phyloP scores from a whole-genome alignment of 2,888 invertebrate genomes.

The Xestia xanthographa region DNA sequence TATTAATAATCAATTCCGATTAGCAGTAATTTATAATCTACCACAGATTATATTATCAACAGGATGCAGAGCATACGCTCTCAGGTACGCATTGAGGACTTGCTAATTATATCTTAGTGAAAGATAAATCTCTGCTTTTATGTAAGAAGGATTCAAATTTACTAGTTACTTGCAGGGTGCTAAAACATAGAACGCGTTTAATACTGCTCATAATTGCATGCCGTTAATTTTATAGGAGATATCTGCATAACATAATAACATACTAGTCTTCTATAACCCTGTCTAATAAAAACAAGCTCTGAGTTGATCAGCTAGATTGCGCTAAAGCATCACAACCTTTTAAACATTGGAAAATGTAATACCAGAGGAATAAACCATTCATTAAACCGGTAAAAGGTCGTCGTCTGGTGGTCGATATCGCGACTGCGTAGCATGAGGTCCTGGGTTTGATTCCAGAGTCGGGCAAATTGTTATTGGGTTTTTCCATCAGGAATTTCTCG shows the following conservation, averaged over 20 bases:
- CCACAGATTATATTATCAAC: neutral
- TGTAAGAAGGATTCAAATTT: neutral
- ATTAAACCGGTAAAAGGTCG: too few relatives aligned
- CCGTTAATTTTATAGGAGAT: conserved; percentile 30
- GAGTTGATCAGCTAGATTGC: neutral
- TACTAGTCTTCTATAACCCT: conserved; percentile 3
- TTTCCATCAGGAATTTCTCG: too few relatives aligned
- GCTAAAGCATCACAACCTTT: neutral
- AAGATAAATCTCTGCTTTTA: conserved; percentile 8
- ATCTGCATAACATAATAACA: conserved; percentile 14
- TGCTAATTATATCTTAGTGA: neutral
- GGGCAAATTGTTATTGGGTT: too few relatives aligned
- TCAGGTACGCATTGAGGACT: neutral
- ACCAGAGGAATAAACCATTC: neutral
- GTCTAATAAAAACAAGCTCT: neutral
- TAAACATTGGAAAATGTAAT: neutral
- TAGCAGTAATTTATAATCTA: neutral
- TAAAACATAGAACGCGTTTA: conserved; percentile 30
- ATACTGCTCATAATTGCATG: conserved; percentile 26
- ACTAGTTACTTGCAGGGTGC: conserved; percentile 19
- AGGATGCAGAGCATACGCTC: neutral
- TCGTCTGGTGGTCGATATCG: too few relatives aligned
- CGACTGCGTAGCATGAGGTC: too few relatives aligned
- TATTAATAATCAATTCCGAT: neutral
- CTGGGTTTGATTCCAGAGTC: too few relatives aligned